Conservation (phyloP, 2,113 vertebrate genomes). For the Phaethon lepturus region DNA sequence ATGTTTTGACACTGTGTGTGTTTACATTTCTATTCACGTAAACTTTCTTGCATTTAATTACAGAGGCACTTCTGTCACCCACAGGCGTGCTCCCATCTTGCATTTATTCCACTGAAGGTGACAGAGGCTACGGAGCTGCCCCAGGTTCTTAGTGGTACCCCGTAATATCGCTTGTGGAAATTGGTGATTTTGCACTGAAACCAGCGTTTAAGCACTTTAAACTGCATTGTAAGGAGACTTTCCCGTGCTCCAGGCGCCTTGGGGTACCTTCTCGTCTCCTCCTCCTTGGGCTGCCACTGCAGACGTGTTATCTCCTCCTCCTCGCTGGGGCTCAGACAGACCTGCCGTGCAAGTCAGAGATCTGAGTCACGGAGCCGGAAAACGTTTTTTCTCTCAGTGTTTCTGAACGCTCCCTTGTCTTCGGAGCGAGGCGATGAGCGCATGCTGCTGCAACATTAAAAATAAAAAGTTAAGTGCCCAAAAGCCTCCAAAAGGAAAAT, state of each 20-base stretch:
- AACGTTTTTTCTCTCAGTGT: background rate
- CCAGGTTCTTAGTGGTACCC: background rate
- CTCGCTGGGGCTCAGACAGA: background rate
- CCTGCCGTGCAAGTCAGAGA: background rate
- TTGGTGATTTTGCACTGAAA: background rate
- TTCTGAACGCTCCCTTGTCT: background rate
- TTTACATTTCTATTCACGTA: background rate
- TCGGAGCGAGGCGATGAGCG: background rate
- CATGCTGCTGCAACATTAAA: background rate
- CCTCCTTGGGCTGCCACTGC: background rate
- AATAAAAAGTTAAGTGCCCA: background rate
- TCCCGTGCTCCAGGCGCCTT: background rate
- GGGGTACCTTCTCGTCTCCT: background rate
- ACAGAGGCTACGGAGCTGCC: background rate
- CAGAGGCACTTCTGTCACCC: background rate
- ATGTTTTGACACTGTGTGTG: background rate
- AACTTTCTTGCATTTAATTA: background rate
- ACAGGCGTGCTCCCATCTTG: background rate
- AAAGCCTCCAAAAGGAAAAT: background rate
- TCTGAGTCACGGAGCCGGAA: background rate
- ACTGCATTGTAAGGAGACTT: background rate
- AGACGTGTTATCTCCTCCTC: background rate
- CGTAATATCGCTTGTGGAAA: background rate
- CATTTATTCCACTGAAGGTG: background rate
- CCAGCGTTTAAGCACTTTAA: background rate